Evolutionary conservation across 1,140 invertebrate genomes (phyloP), one percentile per base, ranked within the genome.

Genomic region (Ostrea edulis): DNA sequence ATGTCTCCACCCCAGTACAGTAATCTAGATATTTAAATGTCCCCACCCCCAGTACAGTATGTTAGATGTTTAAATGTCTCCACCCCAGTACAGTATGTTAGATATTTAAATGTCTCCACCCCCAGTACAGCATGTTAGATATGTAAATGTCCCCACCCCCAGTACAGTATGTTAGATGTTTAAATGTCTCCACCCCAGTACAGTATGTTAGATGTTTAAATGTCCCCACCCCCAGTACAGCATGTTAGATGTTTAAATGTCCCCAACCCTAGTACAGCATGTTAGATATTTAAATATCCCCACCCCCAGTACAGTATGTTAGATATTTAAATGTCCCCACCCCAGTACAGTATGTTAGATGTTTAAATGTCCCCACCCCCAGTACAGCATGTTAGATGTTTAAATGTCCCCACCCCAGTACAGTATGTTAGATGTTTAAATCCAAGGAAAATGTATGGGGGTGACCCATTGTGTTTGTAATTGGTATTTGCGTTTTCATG

Each of bases 121-220:
- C 54, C n/a, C 17, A 9, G 20, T 82, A 53, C 22, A 82, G 11
- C 77, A 58, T 12, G 55, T 5, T 44, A 44, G n/a, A n/a, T n/a
- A n/a, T n/a, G n/a, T n/a, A n/a, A n/a, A n/a, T n/a, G 87, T 90
- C 55, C 54, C 54, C 68, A 51, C 22, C 53, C 54, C n/a, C 17
- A 9, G 20, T 82, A 53, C 22, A 82, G 11, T 85, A 58, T 12
- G 55, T 5, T 44, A 44, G n/a, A n/a, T n/a, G n/a, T n/a, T n/a
- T n/a, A n/a, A n/a, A n/a, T n/a, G 87, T 90, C 55, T 8, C 54
- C 68, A 51, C 22, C 53, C 54, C n/a, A 9, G 20, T 82, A 53
- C 22, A 82, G 11, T 85, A 58, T 12, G 55, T 5, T 44, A 44
- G n/a, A n/a, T n/a, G n/a, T n/a, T n/a, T n/a, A n/a, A n/a, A n/a